Evolutionary conservation across 2,888 invertebrate species (phyloP), one percentile per base, ranked within the genome.

Genomic region (Mimachlamys varia): DNA sequence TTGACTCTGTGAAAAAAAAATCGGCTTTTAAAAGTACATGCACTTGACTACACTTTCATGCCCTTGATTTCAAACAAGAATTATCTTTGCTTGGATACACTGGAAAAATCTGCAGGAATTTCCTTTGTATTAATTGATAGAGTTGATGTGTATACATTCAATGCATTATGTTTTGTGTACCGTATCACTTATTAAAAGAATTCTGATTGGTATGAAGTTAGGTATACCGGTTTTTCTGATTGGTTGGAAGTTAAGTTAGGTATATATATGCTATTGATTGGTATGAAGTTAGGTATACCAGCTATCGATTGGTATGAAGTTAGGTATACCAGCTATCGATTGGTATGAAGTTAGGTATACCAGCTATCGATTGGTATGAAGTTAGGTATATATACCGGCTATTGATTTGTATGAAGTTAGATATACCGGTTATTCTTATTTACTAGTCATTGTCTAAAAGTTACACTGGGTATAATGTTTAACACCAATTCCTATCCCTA

Each of bases 241-340:
- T 76, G n/a, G n/a, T n/a, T n/a, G n/a, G n/a, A n/a, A n/a, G n/a
- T n/a, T n/a, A n/a, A n/a, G n/a, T n/a, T n/a, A n/a, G n/a, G n/a
- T n/a, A n/a, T n/a, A n/a, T n/a, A n/a, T n/a, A n/a, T n/a, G n/a
- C n/a, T n/a, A n/a, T n/a, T 76, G 76, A 76, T 58, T 76, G 76
- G 76, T 76, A 33, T 27, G 62, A 76, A 27, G 76, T 76, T 76
- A 76, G 76, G 33, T 76, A 76, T 76, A 76, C 76, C n/a, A n/a
- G n/a, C n/a, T n/a, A n/a, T n/a, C n/a, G 76, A 76, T 58, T 76
- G 76, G 76, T 76, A 33, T 27, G 62, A 76, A 27, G 76, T 76
- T 76, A 76, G 76, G 33, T 76, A 76, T 76, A 76, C 76, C n/a
- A n/a, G n/a, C n/a, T n/a, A n/a, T n/a, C n/a, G 76, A 76, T 58